Evolutionary conservation across 2,797 vertebrate genomes (phyloP).

Genomic region (Philypnodon macrostomus): DNA sequence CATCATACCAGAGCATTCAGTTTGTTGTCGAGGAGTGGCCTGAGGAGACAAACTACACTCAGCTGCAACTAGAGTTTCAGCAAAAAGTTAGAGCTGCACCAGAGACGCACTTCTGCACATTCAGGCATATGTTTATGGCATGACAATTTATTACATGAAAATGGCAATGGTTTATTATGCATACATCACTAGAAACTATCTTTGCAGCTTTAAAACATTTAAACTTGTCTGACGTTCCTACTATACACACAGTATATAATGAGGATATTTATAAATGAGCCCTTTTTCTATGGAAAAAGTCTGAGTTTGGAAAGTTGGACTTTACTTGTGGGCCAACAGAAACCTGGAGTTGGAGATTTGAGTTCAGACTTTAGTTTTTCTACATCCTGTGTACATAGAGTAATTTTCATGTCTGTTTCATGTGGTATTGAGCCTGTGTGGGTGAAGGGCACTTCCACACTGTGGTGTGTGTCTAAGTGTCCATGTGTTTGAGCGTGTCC

Average conservation of each 20-base stretch:
- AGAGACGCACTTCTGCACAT: constrained; percentile 12
- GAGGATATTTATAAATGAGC: too few relatives aligned
- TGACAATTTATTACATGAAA: too few relatives aligned
- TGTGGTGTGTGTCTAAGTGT: constrained; percentile 28
- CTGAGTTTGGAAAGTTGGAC: neutral
- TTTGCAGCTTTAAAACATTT: too few relatives aligned
- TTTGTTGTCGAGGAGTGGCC: constrained; percentile 42
- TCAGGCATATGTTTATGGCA: neutral
- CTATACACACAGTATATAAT: too few relatives aligned
- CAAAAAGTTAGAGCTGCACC: constrained; percentile 16
- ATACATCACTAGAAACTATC: too few relatives aligned
- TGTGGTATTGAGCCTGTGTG: constrained; percentile 46
- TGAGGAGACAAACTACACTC: constrained; percentile 21
- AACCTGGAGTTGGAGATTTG: constrained; percentile 2
- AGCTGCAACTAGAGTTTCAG: constrained; percentile 2
- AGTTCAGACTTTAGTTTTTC: too few relatives aligned
- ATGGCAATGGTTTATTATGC: too few relatives aligned
- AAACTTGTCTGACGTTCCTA: too few relatives aligned
- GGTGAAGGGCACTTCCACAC: constrained; percentile 67
- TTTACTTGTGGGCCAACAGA: neutral
- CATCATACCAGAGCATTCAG: constrained; percentile 27
- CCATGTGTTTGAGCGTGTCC: constrained; percentile 52
- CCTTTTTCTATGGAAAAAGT: neutral
- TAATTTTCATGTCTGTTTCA: constrained; percentile 4
- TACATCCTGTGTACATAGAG: too few relatives aligned